Percentiles rank a stretch among this genome's conserved stretches.
Evolutionary conservation across 2,113 vertebrate species (phyloP).

Genomic region (Polypterus senegalus): DNA sequence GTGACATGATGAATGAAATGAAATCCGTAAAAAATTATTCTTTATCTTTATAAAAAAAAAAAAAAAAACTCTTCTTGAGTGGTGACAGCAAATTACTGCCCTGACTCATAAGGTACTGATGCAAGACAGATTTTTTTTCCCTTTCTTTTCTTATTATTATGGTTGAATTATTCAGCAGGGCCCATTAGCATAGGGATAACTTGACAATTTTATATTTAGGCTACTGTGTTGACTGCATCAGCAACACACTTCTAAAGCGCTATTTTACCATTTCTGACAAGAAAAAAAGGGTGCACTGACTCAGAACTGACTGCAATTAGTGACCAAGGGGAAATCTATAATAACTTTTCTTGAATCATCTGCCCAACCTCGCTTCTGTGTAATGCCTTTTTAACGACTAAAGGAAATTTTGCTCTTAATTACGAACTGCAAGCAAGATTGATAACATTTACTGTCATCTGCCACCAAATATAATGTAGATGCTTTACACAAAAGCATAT

Average conservation of each 20-base stretch:
- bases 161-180: conserved; percentile 68
- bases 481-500: conserved; percentile 23
- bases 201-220: conserved; percentile 65
- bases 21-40: conserved; percentile 43
- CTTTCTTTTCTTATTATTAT: conserved; percentile 50
- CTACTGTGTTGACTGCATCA: conserved; percentile 42
- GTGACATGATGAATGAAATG: conserved; percentile 34
- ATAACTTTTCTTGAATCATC: conserved; percentile 28
- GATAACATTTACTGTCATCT: conserved; percentile 18
- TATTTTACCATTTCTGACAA: conserved; percentile 43
- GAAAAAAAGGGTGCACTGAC: conserved; percentile 30
- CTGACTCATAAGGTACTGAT: conserved; percentile 43
- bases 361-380: conserved; percentile 10
- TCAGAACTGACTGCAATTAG: conserved; percentile 53
- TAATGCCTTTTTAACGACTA: conserved; percentile 28
- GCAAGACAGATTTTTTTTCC: conserved; percentile 42
- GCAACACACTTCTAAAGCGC: conserved; percentile 46
- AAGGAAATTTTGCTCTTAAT: conserved; percentile 24
- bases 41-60: conserved; percentile 29
- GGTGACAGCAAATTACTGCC: conserved; percentile 56
- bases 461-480: conserved; percentile 20
- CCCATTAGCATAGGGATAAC: conserved; percentile 56
- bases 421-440: conserved; percentile 30
- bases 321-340: conserved; percentile 30
- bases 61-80: conserved; percentile 30